Evolutionary conservation across 2,113 vertebrate genomes (phyloP).

Genomic region (Aythya baeri): DNA sequence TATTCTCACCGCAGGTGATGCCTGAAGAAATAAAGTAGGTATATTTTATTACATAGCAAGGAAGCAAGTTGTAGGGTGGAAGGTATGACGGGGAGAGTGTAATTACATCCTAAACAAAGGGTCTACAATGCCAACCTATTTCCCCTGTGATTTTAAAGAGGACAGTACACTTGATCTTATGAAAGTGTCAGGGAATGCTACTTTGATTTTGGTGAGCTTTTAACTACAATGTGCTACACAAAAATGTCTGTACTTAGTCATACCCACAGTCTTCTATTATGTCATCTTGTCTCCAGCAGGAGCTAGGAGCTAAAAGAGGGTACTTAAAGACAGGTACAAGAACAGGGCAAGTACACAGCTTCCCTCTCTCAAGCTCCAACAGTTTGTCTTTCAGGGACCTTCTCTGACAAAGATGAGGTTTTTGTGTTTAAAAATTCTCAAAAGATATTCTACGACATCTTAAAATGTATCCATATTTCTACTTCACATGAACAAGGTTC

Average conservation of each 20-base stretch:
- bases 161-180: background rate
- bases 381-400: background rate
- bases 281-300: background rate
- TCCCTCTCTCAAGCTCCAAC: background rate
- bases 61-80: background rate
- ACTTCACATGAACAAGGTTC: background rate
- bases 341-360: background rate
- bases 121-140: background rate
- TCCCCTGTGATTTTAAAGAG: background rate
- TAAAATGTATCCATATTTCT: background rate
- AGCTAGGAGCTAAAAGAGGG: background rate
- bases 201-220: background rate
- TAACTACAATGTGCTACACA: background rate
- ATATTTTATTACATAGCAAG: background rate
- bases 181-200: background rate
- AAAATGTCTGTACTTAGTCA: background rate
- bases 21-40: background rate
- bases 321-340: background rate
- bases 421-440: background rate
- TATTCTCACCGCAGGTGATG: constrained; percentile 38
- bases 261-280: background rate
- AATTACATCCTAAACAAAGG: background rate
- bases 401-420: background rate
- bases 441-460: background rate
- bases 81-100: background rate